Evolutionary conservation across 2,113 vertebrate species (phyloP).

Genomic region (Balaenoptera acutorostrata): DNA sequence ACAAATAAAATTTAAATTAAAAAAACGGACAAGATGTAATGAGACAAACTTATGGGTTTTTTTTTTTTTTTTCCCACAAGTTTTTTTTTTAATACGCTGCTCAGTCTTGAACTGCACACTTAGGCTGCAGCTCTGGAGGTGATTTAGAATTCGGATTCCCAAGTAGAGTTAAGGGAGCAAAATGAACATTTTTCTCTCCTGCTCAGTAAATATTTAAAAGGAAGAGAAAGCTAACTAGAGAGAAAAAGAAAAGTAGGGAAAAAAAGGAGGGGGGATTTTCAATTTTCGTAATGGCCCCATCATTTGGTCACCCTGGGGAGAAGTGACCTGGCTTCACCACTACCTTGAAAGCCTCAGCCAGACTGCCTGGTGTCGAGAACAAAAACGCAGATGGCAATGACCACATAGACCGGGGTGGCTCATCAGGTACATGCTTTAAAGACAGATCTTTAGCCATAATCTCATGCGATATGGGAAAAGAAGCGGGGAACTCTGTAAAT

Average conservation of each 20-base stretch:
- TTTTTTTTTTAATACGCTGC: neutral
- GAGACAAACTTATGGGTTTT: too few species aligned
- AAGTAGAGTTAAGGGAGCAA: neutral
- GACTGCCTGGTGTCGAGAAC: neutral
- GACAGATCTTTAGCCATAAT: neutral
- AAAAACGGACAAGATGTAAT: too few species aligned
- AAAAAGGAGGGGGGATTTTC: neutral
- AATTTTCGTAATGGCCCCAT: neutral
- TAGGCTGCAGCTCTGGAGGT: neutral
- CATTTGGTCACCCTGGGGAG: neutral
- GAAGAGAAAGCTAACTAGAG: neutral
- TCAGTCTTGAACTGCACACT: neutral
- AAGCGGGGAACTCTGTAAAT: slow-evolving; percentile 22
- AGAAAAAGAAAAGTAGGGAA: neutral
- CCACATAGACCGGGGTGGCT: neutral
- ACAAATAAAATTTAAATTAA: too few species aligned
- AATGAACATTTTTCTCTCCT: neutral
- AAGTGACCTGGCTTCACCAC: neutral
- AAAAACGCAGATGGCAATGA: neutral
- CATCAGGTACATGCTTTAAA: neutral
- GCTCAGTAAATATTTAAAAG: neutral
- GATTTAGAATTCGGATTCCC: neutral
- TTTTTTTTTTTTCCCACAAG: too few species aligned
- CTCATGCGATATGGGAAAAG: neutral
- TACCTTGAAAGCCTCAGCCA: neutral